These are phyloP conservation scores for Cheilosia vulpina DNA, from an alignment of 2,888 invertebrate genomes.

Conservation along the genomic window DNA sequence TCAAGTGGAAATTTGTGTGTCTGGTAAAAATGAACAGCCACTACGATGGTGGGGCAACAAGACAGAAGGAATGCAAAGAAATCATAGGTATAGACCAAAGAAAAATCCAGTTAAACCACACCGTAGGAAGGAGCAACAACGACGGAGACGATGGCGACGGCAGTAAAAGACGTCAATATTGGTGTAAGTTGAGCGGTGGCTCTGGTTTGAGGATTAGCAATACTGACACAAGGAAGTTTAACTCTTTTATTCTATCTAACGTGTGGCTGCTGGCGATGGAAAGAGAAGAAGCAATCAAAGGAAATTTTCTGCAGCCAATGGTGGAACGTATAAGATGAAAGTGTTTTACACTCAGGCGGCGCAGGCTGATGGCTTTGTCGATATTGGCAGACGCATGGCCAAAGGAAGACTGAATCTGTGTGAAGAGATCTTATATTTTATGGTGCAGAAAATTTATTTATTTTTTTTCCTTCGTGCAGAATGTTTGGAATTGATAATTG, in stretches of 20 bases:
- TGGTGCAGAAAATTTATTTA: conserved; percentile 45
- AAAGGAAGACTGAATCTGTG: conserved; percentile 43
- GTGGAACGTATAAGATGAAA: conserved; percentile 53
- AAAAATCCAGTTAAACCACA: conserved; percentile 52
- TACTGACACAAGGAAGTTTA: conserved; percentile 36
- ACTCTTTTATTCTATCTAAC: conserved; percentile 42
- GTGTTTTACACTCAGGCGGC: conserved; percentile 30
- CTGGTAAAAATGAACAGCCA: conserved; percentile 67
- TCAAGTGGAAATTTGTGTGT: conserved; percentile 73
- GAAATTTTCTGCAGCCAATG: conserved; percentile 49
- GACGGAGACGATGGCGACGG: neutral
- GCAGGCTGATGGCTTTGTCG: conserved; percentile 16
- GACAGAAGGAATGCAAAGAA: conserved; percentile 22
- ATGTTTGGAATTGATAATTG: conserved; percentile 43
- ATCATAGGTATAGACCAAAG: conserved; percentile 41
- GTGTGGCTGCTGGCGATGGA: conserved; percentile 20
- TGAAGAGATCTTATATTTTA: conserved; percentile 45
- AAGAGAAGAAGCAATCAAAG: conserved; percentile 41
- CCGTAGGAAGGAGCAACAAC: conserved; percentile 18
- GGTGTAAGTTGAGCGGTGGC: conserved; percentile 35
- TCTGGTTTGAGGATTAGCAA: conserved; percentile 42
- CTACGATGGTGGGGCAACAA: conserved; percentile 3
- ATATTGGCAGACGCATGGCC: conserved; percentile 23
- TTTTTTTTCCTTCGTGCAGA: conserved; percentile 7
- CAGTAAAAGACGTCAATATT: conserved; percentile 54